A percentile compares a stretch with the other conserved stretches of the same genome.
Conservation (phyloP, 1,140 invertebrate species). For the Chrysopa pallens region DNA sequence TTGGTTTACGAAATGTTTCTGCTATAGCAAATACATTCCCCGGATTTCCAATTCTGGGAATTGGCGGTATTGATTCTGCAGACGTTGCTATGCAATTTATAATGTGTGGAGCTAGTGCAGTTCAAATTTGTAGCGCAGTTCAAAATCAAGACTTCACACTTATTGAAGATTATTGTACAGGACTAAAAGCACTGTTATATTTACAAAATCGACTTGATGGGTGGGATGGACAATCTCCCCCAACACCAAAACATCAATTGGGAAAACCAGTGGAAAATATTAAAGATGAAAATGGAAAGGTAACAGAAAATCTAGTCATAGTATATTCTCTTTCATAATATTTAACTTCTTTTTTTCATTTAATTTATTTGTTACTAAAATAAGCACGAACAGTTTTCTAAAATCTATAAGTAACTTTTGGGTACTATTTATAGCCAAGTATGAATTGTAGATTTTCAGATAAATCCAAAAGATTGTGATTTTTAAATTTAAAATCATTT, state of each 20-base stretch:
- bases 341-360: too few species aligned
- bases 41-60: conserved; percentile 86
- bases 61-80: conserved; percentile 92
- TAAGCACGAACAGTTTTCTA: too few species aligned
- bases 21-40: conserved; percentile 67
- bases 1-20: conserved; percentile 78
- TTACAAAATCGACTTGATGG: conserved; percentile 41
- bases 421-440: too few species aligned
- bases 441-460: too few species aligned
- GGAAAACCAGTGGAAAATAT: conserved; percentile 67
- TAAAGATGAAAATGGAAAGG: conserved; percentile 42
- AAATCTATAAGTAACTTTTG: too few species aligned
- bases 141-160: conserved; percentile 98
- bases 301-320: conserved; percentile 20
- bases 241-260: conserved; percentile 73
- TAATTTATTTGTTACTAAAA: too few species aligned
- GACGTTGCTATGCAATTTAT: conserved; percentile 87
- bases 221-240: conserved; percentile 92
- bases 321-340: too few species aligned
- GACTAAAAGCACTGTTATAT: conserved; percentile 80
- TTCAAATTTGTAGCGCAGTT: conserved; percentile 91
- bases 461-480: too few species aligned
- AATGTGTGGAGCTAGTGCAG: conserved; percentile 71
- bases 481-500: too few species aligned
- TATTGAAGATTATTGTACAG: conserved; percentile 83